Conservation (phyloP, 2,888 invertebrate species). For the Coleophora deauratella region DNA sequence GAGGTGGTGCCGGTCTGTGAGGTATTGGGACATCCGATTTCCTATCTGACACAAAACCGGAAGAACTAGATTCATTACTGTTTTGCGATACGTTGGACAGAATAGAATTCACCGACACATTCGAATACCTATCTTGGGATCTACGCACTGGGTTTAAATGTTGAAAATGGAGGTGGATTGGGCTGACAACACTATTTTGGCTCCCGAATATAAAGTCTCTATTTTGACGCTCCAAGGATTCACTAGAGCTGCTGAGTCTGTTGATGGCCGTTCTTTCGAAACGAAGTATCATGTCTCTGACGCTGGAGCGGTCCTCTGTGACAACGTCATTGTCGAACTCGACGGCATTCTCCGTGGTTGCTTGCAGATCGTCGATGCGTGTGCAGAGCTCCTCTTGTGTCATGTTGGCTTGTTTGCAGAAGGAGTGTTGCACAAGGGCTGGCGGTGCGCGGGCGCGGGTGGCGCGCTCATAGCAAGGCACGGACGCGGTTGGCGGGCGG, state of each 20-base stretch:
- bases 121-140: conserved; percentile 61
- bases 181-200: conserved; percentile 57
- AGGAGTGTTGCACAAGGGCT: conserved; percentile 44
- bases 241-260: conserved; percentile 43
- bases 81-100: conserved; percentile 62
- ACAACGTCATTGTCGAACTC: conserved; percentile 54
- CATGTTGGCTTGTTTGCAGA: conserved; percentile 41
- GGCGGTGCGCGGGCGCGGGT: conserved; percentile 33
- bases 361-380: conserved; percentile 40
- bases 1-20: conserved; percentile 64
- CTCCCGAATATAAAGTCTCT: conserved; percentile 46
- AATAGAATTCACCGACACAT: conserved; percentile 66
- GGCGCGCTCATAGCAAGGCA: conserved; percentile 53
- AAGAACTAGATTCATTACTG: conserved; percentile 66
- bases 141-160: conserved; percentile 49
- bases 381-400: conserved; percentile 55
- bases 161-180: conserved; percentile 53
- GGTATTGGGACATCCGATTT: conserved; percentile 50
- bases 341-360: conserved; percentile 41
- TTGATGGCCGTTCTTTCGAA: conserved; percentile 52
- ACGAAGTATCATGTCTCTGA: conserved; percentile 61
- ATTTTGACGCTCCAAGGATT: conserved; percentile 46
- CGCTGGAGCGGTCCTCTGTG: conserved; percentile 50
- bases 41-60: conserved; percentile 62
- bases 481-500: conserved; percentile 25